Base-by-base conservation (phyloP, 2,797 vertebrate species). In the Dryobates pubescens region DNA sequence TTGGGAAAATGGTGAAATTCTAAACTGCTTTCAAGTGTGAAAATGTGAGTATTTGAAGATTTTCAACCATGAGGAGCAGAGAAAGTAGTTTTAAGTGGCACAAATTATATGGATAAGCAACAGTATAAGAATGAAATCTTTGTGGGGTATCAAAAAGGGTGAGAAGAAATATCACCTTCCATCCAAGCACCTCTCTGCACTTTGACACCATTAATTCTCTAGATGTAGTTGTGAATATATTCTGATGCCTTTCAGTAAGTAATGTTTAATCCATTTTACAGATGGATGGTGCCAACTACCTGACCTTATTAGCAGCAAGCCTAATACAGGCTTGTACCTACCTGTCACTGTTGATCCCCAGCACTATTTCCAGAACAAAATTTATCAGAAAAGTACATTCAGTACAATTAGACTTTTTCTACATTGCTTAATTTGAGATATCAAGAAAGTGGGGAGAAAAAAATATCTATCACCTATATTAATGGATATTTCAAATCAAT, bases 401-500 rank as follows among this genome's bases (percentile, higher is more conserved):
- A 69, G 41, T 74, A 85, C 79, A 87, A 82, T 68, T 92, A 82
- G 65, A 12, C 76, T 80, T 84, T 76, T 82, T 93, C 79, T 86
- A n/a, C 70, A 67, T 72, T 80, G n/a, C 30, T 86, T 87, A 77
- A 68, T 88, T 85, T 89, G 69, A 88, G 59, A 69, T 80, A 92
- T 87, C 70, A 90, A 69, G 69, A 38, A 89, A 93, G 12, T 41
- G 45, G 86, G 87, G 89, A 24, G 73, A 78, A 36, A 64, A 56
- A 74, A 20, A n/a, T 82, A 43, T 43, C 90, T 96, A 96, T 96
- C 95, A 94, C 94, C 95, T 96, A 90, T 96, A 97, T 96, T 97
- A 97, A 97, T 97, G 97, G 68, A 93, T 92, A 96, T 94, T 96
- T 94, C 95, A 96, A 96, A 97, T 97, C 97, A 97, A 97, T 97